A percentile compares a stretch with the other conserved stretches of the same genome.
Conservation (phyloP, 37 sponge, comb jelly and placozoan species). For the Amphimedon queenslandica region DNA sequence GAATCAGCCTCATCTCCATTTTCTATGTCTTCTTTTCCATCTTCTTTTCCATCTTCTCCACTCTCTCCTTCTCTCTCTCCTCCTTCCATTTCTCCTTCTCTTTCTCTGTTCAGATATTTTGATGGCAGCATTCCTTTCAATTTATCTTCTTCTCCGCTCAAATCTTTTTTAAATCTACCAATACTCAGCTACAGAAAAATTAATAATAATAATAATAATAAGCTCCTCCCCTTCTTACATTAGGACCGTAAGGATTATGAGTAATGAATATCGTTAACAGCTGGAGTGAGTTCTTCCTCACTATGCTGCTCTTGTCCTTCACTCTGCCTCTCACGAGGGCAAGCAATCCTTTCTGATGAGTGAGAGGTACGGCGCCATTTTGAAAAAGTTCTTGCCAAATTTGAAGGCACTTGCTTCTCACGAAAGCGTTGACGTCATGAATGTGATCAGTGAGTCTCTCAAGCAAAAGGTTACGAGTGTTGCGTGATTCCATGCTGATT, state of each 20-base stretch:
- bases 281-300: slow-evolving; percentile 75
- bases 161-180: background rate
- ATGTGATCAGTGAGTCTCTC: slow-evolving; percentile 72
- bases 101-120: too few species aligned
- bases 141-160: slow-evolving; percentile 20
- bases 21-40: background rate
- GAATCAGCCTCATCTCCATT: background rate
- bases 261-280: slow-evolving; percentile 60
- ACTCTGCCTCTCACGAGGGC: slow-evolving; percentile 52
- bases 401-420: slow-evolving; percentile 80
- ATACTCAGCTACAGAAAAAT: background rate
- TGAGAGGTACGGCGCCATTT: slow-evolving; percentile 70
- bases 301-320: slow-evolving; percentile 83
- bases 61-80: slow-evolving; percentile 24
- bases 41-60: background rate
- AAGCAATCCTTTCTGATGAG: slow-evolving; percentile 49
- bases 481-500: slow-evolving; percentile 10
- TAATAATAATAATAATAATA: background rate
- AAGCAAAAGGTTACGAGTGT: slow-evolving; percentile 63
- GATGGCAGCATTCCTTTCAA: slow-evolving; percentile 23
- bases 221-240: slow-evolving; percentile 38
- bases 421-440: slow-evolving; percentile 96
- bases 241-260: slow-evolving; percentile 77
- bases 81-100: background rate
- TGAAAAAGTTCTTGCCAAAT: slow-evolving; percentile 62